A percentile compares a stretch with the other conserved stretches of the same genome.
Conservation (phyloP, 2,113 vertebrate genomes). For the Phasianus colchicus region DNA sequence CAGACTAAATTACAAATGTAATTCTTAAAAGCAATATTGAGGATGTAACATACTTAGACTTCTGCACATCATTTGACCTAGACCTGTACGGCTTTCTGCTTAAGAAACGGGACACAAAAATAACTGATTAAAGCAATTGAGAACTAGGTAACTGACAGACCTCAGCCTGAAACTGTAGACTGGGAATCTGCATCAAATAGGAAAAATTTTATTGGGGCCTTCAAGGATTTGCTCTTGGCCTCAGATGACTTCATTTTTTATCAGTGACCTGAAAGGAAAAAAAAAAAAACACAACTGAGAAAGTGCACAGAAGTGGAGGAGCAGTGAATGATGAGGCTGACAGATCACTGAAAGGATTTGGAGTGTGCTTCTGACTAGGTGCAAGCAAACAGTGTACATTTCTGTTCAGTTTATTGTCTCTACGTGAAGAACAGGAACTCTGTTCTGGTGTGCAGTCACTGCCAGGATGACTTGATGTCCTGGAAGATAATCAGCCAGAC, state of each 20-base stretch:
- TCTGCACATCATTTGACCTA: background rate
- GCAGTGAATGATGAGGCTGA: background rate
- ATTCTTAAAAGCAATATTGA: background rate
- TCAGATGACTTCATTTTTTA: background rate
- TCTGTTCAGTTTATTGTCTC: slow-evolving; percentile 9
- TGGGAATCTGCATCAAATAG: background rate
- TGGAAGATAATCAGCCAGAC: background rate
- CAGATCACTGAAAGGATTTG: background rate
- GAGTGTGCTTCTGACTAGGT: background rate
- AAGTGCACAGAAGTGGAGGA: background rate
- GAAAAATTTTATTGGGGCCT: background rate
- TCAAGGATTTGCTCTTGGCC: background rate
- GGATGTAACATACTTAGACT: background rate
- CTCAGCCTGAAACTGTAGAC: background rate
- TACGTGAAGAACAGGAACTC: background rate
- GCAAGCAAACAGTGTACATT: background rate
- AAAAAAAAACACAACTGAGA: background rate
- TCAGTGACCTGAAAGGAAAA: background rate
- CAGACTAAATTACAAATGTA: background rate
- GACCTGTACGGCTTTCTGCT: background rate
- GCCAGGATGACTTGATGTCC: background rate
- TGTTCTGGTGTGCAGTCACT: background rate
- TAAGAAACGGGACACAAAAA: background rate
- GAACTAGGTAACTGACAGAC: background rate
- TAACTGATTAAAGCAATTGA: background rate